Conservation (phyloP, 2,113 vertebrate species). For the Chlorodrepanis virens region DNA sequence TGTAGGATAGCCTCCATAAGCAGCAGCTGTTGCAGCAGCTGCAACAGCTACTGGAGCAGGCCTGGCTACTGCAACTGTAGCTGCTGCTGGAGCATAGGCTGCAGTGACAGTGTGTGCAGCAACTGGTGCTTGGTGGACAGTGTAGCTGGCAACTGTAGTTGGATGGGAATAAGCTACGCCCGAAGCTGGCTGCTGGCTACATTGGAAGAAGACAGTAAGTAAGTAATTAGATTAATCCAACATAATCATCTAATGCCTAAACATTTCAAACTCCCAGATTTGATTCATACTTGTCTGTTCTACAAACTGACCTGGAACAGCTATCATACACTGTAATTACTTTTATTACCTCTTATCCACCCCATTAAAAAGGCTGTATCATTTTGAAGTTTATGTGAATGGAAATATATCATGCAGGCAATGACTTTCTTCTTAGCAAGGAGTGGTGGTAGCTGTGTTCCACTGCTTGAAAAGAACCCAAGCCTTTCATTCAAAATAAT, state of each 20-base stretch:
- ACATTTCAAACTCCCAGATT: neutral
- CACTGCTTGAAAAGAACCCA: neutral
- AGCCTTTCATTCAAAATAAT: neutral
- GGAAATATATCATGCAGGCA: neutral
- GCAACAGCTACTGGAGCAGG: conserved; percentile 89
- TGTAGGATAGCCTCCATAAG: conserved; percentile 90
- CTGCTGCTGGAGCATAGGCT: conserved; percentile 89
- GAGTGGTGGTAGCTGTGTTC: neutral
- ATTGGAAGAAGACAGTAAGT: conserved; percentile 38
- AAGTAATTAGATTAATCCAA: neutral
- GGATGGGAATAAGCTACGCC: conserved; percentile 96
- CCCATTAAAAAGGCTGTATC: neutral
- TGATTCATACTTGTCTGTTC: neutral
- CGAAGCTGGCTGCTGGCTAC: conserved; percentile 88
- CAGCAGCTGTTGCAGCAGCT: conserved; percentile 87
- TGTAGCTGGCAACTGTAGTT: conserved; percentile 96
- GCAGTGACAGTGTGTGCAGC: conserved; percentile 92
- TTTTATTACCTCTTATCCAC: neutral
- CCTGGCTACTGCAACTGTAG: conserved; percentile 88
- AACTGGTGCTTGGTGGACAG: conserved; percentile 93
- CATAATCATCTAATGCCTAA: neutral
- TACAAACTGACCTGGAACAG: neutral
- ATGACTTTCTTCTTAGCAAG: neutral
- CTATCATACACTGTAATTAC: neutral
- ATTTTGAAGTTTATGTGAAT: neutral